Conservation (phyloP, 1,140 invertebrate species). For the Eriosoma lanigerum region DNA sequence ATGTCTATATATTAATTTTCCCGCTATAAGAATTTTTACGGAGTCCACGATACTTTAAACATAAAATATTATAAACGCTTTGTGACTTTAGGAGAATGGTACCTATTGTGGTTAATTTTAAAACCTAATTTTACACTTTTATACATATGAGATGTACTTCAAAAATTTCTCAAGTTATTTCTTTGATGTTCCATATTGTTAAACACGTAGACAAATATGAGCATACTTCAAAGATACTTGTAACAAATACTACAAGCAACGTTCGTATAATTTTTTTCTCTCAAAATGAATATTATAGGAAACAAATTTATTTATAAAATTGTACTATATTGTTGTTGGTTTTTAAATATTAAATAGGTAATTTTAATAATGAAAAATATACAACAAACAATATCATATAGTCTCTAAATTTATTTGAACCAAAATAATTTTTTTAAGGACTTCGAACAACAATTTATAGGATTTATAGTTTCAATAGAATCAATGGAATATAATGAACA, state of each 20-base stretch:
- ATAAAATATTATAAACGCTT: constrained; percentile 24
- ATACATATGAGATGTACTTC: not conserved
- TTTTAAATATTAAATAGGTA: too few species aligned
- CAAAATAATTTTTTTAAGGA: too few species aligned
- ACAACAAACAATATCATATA: too few species aligned
- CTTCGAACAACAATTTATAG: too few species aligned
- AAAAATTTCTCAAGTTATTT: constrained; percentile 12
- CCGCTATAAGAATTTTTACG: not conserved
- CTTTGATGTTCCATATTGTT: constrained; percentile 33
- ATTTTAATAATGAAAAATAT: too few species aligned
- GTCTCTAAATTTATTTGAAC: too few species aligned
- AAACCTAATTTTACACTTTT: constrained; percentile 23
- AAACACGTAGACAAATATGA: not conserved
- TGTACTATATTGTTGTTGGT: not conserved
- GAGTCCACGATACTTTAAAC: not conserved
- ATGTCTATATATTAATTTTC: not conserved
- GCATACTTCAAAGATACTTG: constrained; percentile 7
- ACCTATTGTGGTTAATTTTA: too few species aligned
- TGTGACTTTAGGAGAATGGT: not conserved
- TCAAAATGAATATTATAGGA: not conserved
- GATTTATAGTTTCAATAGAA: too few species aligned
- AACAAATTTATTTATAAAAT: not conserved
- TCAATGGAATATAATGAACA: too few species aligned
- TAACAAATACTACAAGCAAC: not conserved
- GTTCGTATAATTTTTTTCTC: not conserved